phyloP scores from a whole-genome alignment of 2,888 invertebrate genomes.

The Nephrocerus scutellatus region DNA sequence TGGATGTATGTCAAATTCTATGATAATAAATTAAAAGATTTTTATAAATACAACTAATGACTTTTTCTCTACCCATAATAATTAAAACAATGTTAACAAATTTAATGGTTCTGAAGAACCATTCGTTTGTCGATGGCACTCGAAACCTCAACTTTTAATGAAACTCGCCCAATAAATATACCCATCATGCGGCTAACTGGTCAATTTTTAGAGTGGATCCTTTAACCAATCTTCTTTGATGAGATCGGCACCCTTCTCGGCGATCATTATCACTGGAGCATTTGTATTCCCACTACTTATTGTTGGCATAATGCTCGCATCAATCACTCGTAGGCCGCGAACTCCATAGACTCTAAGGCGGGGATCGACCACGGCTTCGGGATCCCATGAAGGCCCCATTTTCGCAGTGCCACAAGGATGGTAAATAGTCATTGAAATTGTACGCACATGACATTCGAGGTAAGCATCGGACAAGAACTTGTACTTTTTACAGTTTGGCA shows the following conservation, averaged over 20 bases:
- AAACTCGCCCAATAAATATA: no score
- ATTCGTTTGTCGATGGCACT: neutral
- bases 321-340: slow-evolving; percentile 70
- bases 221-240: slow-evolving; percentile 75
- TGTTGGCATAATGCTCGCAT: slow-evolving; percentile 83
- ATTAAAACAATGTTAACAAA: neutral
- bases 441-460: slow-evolving; percentile 79
- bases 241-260: slow-evolving; percentile 79
- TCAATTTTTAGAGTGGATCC: slow-evolving; percentile 40
- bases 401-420: slow-evolving; percentile 84
- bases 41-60: neutral
- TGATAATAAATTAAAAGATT: neutral
- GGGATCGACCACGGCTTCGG: slow-evolving; percentile 75
- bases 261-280: slow-evolving; percentile 88
- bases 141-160: slow-evolving; percentile 4
- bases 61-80: neutral
- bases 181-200: slow-evolving; percentile 25
- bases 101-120: neutral
- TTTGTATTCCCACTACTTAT: slow-evolving; percentile 86
- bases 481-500: slow-evolving; percentile 70
- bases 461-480: slow-evolving; percentile 73
- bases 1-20: neutral
- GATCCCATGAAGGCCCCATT: slow-evolving; percentile 77
- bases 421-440: slow-evolving; percentile 84
- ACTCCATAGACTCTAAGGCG: slow-evolving; percentile 70